Base-by-base conservation (phyloP, 2,888 invertebrate species). In the Heteromyza rotundicornis region DNA sequence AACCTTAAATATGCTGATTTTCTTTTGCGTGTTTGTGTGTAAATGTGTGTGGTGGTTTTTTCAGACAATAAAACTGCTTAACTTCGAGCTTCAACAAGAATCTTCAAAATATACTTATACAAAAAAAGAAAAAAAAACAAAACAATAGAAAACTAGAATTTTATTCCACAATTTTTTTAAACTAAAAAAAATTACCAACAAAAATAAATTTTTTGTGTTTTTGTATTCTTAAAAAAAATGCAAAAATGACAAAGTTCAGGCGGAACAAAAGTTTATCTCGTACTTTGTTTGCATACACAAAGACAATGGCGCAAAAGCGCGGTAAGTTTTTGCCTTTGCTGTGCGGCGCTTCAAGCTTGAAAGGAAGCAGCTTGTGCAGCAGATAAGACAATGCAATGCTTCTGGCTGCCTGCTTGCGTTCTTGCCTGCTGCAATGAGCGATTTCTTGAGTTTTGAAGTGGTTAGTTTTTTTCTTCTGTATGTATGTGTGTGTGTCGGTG, bases 211-310 rank as follows among this genome's bases (percentile, higher is more conserved):
- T n/a, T 14, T 40, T 40, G 8, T 7, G n/a, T 8, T n/a, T n/a
- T n/a, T 40, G 40, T n/a, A 40, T 40, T 40, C n/a, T n/a, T n/a
- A n/a, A n/a, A 47, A 59, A 54, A 59, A 49, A 52, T 62, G 36
- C 56, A 35, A 62, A 62, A 59, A 66, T 62, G 63, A 64, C 69
- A 74, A 73, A 76, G 76, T 75, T 75, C 75, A 73, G n/a, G 65
- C 69, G 59, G 67, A 72, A 75, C 70, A 75, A 76, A 75, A 76
- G 75, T 76, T 75, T 73, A 75, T 71, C 71, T 72, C 74, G 61
- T 64, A 68, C 76, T 69, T 75, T 75, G 74, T 75, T 75, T 68
- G 68, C 68, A 63, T 65, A 65, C 65, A 74, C 68, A 74, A 73
- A 64, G 68, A 52, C 64, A 64, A 50, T 47, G 19, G 51, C 17